Evolutionary conservation across 2,797 vertebrate genomes (phyloP).

Genomic region (Crypturellus tataupa): DNA sequence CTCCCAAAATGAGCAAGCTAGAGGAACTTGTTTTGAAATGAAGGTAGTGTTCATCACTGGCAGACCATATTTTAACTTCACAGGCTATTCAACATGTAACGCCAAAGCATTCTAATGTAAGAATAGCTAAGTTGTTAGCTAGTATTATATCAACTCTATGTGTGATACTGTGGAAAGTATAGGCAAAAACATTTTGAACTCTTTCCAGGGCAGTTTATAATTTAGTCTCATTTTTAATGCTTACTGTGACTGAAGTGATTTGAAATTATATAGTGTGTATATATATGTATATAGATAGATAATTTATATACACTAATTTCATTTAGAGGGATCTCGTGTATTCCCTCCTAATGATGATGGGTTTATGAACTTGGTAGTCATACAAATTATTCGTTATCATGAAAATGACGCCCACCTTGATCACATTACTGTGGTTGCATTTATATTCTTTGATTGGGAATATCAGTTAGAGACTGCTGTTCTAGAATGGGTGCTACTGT

Average conservation of each 20-base stretch:
- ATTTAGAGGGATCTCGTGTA: neutral
- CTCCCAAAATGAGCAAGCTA: neutral
- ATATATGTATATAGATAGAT: no score
- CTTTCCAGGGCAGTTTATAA: neutral
- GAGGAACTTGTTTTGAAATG: neutral
- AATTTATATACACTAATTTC: neutral
- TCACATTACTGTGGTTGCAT: neutral
- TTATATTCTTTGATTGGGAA: neutral
- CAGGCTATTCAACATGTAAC: neutral
- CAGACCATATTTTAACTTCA: neutral
- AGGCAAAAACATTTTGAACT: neutral
- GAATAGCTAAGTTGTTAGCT: neutral
- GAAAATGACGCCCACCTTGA: neutral
- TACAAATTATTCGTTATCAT: fast-evolving
- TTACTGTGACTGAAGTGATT: neutral
- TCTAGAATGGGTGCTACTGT: neutral
- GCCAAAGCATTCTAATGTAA: neutral
- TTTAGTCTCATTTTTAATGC: neutral
- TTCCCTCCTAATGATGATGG: neutral
- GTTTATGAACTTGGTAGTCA: neutral
- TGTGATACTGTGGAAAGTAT: neutral
- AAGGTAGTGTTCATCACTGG: neutral
- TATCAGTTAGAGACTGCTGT: neutral
- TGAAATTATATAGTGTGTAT: no score
- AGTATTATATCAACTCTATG: neutral